Conservation (phyloP, 2,888 invertebrate species). For the Ischnus inquisitorius region DNA sequence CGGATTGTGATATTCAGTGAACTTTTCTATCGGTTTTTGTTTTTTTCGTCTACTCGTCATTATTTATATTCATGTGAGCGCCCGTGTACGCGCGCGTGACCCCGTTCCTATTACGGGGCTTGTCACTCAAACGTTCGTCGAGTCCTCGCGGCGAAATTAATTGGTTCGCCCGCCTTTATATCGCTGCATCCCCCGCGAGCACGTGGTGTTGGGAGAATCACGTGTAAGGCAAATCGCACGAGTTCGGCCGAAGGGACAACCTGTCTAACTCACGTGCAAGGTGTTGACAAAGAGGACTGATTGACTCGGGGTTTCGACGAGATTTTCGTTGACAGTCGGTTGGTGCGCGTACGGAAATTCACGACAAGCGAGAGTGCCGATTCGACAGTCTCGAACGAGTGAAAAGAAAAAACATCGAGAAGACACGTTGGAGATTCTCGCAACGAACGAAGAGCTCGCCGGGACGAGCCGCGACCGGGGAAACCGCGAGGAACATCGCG, state of each 20-base stretch:
- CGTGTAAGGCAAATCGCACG: slow-evolving; percentile 8
- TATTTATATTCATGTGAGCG: slow-evolving; percentile 40
- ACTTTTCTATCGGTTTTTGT: slow-evolving; percentile 12
- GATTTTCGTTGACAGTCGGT: background rate
- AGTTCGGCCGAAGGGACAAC: background rate
- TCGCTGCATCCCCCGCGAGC: slow-evolving; percentile 18
- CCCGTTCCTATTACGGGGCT: slow-evolving; percentile 34
- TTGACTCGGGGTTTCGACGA: background rate
- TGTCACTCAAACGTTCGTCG: slow-evolving; percentile 4
- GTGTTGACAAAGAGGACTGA: background rate
- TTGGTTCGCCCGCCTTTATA: slow-evolving; percentile 27
- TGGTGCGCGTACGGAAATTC: background rate
- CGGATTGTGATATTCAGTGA: slow-evolving; percentile 32
- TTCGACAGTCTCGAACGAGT: slow-evolving; percentile 10
- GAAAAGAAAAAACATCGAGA: slow-evolving; percentile 16
- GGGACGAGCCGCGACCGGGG: slow-evolving; percentile 5
- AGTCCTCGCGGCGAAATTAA: background rate
- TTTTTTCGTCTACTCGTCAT: slow-evolving; percentile 4
- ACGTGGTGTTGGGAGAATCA: slow-evolving; percentile 45
- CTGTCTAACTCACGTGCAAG: background rate
- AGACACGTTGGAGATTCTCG: background rate
- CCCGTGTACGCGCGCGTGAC: slow-evolving; percentile 8
- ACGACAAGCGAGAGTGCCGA: background rate
- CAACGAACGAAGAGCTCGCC: background rate
- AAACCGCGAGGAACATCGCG: slow-evolving; percentile 15